These are phyloP conservation scores for Fistularia tabacaria DNA, from an alignment of 2,797 vertebrate genomes.

Conservation along the genomic window DNA sequence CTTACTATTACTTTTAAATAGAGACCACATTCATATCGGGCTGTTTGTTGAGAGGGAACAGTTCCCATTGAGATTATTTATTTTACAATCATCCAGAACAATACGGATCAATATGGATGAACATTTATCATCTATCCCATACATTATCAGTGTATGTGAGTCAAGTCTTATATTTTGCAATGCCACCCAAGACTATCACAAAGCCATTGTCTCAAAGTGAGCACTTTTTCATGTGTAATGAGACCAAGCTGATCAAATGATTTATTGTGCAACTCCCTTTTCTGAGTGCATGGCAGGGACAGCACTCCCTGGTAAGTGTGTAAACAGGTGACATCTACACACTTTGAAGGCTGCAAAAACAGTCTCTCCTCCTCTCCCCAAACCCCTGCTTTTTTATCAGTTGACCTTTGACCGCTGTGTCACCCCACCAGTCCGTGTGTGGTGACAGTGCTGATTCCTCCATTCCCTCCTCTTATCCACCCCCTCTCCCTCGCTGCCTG, in stretches of 20 bases:
- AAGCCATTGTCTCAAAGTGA: no score
- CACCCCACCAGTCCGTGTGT: slow-evolving; percentile 33
- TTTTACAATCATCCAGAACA: no score
- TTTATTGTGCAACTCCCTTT: slow-evolving; percentile 35
- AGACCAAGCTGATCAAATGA: background rate
- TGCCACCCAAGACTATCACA: no score
- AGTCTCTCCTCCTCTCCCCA: slow-evolving; percentile 17
- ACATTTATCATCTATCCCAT: no score
- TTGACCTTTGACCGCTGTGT: slow-evolving; percentile 48
- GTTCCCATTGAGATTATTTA: no score
- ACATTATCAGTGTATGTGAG: no score
- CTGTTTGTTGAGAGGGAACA: no score
- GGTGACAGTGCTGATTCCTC: slow-evolving; percentile 55
- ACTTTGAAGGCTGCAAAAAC: slow-evolving; percentile 63
- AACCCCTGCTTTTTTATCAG: slow-evolving; percentile 29
- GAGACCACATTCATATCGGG: no score
- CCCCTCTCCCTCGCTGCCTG: no score
- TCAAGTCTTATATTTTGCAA: no score
- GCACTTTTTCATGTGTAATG: background rate
- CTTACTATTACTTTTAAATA: no score
- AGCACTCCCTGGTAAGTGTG: slow-evolving; percentile 38
- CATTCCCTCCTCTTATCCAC: slow-evolving; percentile 22
- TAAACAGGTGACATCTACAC: slow-evolving; percentile 64
- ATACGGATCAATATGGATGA: no score
- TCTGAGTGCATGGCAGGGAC: slow-evolving; percentile 23